These are phyloP conservation scores for Epinephelus malabaricus DNA, from an alignment of 2,797 vertebrate species.

Conservation along the genomic window DNA sequence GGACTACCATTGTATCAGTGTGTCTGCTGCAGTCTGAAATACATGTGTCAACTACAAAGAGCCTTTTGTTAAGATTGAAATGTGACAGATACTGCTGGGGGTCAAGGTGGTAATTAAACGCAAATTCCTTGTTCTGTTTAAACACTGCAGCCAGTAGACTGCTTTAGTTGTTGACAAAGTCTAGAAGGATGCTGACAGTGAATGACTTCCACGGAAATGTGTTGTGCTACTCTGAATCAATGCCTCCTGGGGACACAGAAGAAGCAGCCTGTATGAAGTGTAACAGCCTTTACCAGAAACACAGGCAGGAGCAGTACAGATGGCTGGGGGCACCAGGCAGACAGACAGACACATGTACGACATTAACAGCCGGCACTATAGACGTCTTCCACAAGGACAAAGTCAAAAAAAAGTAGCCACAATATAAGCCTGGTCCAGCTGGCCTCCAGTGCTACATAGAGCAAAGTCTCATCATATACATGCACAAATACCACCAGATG, in stretches of 20 bases:
- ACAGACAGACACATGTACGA: background rate
- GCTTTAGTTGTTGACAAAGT: background rate
- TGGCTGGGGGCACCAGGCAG: background rate
- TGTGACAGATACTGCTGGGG: background rate
- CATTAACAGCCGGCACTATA: slow-evolving; percentile 3
- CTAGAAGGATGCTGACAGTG: background rate
- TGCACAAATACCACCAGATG: slow-evolving; percentile 42
- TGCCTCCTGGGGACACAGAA: background rate
- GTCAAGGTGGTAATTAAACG: background rate
- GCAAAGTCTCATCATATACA: slow-evolving; percentile 18
- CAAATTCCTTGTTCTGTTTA: background rate
- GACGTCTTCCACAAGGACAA: slow-evolving; percentile 25
- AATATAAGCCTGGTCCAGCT: slow-evolving; percentile 54
- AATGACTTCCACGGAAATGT: background rate
- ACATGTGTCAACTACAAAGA: background rate
- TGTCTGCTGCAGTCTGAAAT: too few species aligned
- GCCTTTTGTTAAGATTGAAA: background rate
- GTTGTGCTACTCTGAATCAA: slow-evolving; percentile 3
- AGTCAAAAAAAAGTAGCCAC: slow-evolving; percentile 24
- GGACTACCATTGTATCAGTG: background rate
- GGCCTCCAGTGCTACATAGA: slow-evolving; percentile 17
- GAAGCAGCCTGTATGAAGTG: background rate
- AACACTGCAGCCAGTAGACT: background rate
- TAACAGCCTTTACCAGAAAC: slow-evolving; percentile 8
- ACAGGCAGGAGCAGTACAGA: slow-evolving; percentile 7